Conservation (phyloP, 2,888 invertebrate species). For the Lydus trimaculatus region DNA sequence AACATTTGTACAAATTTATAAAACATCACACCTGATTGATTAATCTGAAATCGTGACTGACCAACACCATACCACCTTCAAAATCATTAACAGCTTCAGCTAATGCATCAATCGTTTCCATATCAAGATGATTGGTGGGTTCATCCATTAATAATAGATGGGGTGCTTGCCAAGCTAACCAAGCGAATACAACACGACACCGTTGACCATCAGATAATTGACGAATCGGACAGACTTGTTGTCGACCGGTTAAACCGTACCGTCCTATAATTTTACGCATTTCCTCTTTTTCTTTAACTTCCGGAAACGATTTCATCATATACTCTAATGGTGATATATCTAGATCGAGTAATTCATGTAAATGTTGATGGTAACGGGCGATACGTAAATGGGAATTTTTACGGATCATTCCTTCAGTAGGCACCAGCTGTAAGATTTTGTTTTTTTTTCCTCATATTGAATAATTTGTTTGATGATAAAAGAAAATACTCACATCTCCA, state of each 20-base stretch:
- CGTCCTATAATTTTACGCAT: slow-evolving; percentile 99
- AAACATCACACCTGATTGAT: slow-evolving; percentile 85
- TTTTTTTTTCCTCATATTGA: neutral
- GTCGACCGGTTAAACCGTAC: slow-evolving; percentile 96
- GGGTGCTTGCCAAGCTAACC: slow-evolving; percentile 97
- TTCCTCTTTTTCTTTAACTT: slow-evolving; percentile 96
- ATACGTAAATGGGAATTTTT: slow-evolving; percentile 98
- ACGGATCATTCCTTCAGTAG: slow-evolving; percentile 95
- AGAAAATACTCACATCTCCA: slow-evolving; percentile 83
- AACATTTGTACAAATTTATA: neutral
- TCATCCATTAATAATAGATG: slow-evolving; percentile 86
- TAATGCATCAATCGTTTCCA: slow-evolving; percentile 98
- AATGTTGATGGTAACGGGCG: slow-evolving; percentile 98
- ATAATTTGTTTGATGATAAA: no score
- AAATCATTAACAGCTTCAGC: slow-evolving; percentile 98
- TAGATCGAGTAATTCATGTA: slow-evolving; percentile 94
- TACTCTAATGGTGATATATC: slow-evolving; percentile 96
- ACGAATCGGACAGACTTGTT: slow-evolving; percentile 94
- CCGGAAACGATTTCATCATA: slow-evolving; percentile 97
- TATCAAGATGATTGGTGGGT: slow-evolving; percentile 96
- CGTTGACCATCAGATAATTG: slow-evolving; percentile 97
- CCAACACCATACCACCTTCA: slow-evolving; percentile 98
- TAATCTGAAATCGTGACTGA: slow-evolving; percentile 99
- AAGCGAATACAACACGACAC: slow-evolving; percentile 98
- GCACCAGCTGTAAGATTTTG: slow-evolving; percentile 72